phyloP scores from a whole-genome alignment of 2,797 vertebrate genomes.

The Anabas testudineus region DNA sequence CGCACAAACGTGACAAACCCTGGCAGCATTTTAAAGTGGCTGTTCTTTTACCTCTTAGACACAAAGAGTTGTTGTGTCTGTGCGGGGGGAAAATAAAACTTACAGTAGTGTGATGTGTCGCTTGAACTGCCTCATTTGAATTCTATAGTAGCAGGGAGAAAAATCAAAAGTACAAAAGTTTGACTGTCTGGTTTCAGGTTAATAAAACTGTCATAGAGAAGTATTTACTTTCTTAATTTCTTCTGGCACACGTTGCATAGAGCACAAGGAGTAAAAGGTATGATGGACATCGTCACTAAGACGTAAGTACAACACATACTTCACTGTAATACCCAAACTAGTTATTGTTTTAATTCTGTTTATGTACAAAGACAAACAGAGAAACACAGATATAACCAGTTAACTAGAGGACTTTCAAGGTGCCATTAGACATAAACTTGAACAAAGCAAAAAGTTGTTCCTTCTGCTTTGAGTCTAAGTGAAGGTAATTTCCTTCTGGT shows the following conservation, averaged over 20 bases:
- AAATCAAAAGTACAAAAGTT: constrained; percentile 7
- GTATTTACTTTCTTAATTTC: constrained; percentile 2
- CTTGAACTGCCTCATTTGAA: constrained; percentile 26
- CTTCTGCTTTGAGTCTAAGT: neutral
- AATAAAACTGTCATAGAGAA: neutral
- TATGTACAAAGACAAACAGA: neutral
- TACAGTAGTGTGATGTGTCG: constrained; percentile 10
- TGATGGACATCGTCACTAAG: no score
- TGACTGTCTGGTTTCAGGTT: constrained; percentile 29
- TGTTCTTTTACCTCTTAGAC: constrained; percentile 40
- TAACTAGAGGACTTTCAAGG: neutral
- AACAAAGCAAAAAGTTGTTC: neutral
- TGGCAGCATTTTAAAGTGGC: constrained; percentile 50
- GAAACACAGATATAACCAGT: neutral
- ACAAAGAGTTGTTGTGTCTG: constrained; percentile 15
- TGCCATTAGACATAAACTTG: neutral
- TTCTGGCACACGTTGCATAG: constrained; percentile 1
- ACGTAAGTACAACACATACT: neutral
- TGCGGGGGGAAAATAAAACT: constrained; percentile 2
- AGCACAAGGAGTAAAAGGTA: constrained; percentile 1
- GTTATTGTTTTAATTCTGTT: constrained; percentile 1
- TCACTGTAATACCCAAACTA: neutral
- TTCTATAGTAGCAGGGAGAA: constrained; percentile 13
- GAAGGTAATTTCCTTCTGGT: neutral
- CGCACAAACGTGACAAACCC: constrained; percentile 37